A percentile compares a stretch with the other conserved stretches of the same genome.
These are phyloP conservation scores for Drosophila subpulchrella DNA, from an alignment of 1,140 invertebrate species.

Conservation along the genomic window DNA sequence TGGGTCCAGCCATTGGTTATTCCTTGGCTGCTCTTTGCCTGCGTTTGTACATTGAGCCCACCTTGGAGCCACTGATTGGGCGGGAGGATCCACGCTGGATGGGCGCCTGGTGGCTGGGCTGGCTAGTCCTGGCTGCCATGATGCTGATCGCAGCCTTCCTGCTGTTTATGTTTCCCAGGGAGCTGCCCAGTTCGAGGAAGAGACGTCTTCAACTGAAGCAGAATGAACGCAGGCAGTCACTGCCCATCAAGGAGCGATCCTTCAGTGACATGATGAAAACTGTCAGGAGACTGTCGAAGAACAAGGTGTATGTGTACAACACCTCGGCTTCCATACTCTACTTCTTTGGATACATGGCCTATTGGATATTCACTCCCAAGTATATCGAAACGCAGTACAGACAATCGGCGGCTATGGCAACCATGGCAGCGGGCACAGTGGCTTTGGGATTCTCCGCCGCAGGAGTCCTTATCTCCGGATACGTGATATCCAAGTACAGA, in stretches of 20 bases:
- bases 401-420: slow-evolving; percentile 88
- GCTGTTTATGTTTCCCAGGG: slow-evolving; percentile 88
- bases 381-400: slow-evolving; percentile 91
- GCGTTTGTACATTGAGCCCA: slow-evolving; percentile 89
- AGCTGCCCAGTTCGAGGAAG: slow-evolving; percentile 85
- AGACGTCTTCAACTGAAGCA: slow-evolving; percentile 28
- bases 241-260: slow-evolving; percentile 34
- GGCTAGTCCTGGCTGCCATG: slow-evolving; percentile 88
- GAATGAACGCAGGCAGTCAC: not conserved
- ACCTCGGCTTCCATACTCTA: slow-evolving; percentile 88
- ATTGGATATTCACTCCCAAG: slow-evolving; percentile 91
- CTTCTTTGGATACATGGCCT: slow-evolving; percentile 90
- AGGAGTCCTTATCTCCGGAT: slow-evolving; percentile 89
- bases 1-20: slow-evolving; percentile 90
- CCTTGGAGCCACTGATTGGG: slow-evolving; percentile 88
- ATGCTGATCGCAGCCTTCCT: slow-evolving; percentile 87
- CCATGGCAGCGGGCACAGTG: slow-evolving; percentile 88
- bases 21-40: slow-evolving; percentile 88
- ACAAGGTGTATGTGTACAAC: slow-evolving; percentile 88
- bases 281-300: slow-evolving; percentile 84
- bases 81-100: slow-evolving; percentile 90
- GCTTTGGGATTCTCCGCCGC: slow-evolving; percentile 89
- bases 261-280: slow-evolving; percentile 56
- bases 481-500: slow-evolving; percentile 89
- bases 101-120: slow-evolving; percentile 94